These are phyloP conservation scores for Murina feae DNA, from an alignment of 2,113 vertebrate genomes.

Conservation along the genomic window DNA sequence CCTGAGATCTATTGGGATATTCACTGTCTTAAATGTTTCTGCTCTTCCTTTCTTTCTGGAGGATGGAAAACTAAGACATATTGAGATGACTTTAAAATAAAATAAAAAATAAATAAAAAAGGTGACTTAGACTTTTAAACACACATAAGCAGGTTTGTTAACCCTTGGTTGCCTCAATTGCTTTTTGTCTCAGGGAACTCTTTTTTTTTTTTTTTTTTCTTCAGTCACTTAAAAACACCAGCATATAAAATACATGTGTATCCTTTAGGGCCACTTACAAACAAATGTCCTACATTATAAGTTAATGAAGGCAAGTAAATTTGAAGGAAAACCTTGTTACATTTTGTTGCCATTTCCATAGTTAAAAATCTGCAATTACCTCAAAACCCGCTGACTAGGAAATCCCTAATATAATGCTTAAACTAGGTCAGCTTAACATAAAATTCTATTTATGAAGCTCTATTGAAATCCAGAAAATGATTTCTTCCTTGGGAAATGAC, in stretches of 20 bases:
- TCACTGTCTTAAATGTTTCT: background rate
- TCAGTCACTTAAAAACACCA: background rate
- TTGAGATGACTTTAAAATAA: background rate
- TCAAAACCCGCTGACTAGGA: background rate
- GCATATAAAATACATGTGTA: background rate
- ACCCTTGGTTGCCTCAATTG: background rate
- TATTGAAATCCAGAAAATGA: background rate
- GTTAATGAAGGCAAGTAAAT: background rate
- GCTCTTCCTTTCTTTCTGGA: background rate
- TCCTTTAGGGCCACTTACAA: background rate
- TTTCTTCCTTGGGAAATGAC: background rate
- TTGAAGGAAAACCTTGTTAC: background rate
- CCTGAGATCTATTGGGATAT: rapidly evolving
- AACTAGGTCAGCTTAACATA: background rate
- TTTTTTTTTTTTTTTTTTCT: background rate
- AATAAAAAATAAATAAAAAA: too few species aligned
- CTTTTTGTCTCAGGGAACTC: background rate
- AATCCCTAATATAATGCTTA: background rate
- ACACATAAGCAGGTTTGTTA: background rate
- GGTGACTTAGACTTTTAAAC: background rate
- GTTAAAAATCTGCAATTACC: background rate
- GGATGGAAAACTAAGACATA: background rate
- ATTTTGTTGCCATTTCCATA: background rate
- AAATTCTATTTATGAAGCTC: background rate
- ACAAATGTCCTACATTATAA: background rate